Conservation (phyloP, 2,113 vertebrate genomes). For the Podarcis cretensis region DNA sequence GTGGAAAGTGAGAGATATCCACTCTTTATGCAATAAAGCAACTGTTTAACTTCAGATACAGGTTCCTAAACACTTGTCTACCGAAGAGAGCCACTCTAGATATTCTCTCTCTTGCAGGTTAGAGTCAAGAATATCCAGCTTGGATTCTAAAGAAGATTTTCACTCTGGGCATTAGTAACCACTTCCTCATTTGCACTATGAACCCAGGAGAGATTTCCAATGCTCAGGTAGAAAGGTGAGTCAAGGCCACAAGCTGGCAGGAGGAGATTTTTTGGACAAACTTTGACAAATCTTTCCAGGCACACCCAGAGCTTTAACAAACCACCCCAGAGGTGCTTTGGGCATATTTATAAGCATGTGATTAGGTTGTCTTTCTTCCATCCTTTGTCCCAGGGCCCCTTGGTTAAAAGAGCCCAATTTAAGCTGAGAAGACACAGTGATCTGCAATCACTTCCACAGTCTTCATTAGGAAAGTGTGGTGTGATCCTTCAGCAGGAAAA, state of each 20-base stretch:
- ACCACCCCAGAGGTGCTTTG: not conserved
- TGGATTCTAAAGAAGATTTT: not conserved
- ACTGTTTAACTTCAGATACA: not conserved
- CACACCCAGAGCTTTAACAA: not conserved
- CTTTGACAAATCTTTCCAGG: not conserved
- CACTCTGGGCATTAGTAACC: not conserved
- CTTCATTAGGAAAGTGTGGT: constrained; percentile 1
- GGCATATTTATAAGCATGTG: too few relatives aligned
- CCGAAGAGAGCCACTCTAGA: not conserved
- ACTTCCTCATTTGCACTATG: not conserved
- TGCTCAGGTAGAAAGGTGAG: not conserved
- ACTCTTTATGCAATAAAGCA: not conserved
- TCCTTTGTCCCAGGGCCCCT: not conserved
- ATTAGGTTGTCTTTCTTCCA: not conserved
- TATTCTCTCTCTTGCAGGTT: not conserved
- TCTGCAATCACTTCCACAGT: not conserved
- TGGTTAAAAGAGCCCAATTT: not conserved
- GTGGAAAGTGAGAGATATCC: too few relatives aligned
- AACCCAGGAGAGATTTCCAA: not conserved
- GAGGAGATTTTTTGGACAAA: not conserved
- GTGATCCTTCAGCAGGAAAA: not conserved
- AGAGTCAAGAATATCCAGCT: not conserved
- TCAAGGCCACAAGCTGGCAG: not conserved
- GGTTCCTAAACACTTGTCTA: not conserved
- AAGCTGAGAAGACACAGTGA: not conserved